These are phyloP conservation scores for Macrotis lagotis DNA, from an alignment of 2,113 vertebrate genomes.

Conservation along the genomic window DNA sequence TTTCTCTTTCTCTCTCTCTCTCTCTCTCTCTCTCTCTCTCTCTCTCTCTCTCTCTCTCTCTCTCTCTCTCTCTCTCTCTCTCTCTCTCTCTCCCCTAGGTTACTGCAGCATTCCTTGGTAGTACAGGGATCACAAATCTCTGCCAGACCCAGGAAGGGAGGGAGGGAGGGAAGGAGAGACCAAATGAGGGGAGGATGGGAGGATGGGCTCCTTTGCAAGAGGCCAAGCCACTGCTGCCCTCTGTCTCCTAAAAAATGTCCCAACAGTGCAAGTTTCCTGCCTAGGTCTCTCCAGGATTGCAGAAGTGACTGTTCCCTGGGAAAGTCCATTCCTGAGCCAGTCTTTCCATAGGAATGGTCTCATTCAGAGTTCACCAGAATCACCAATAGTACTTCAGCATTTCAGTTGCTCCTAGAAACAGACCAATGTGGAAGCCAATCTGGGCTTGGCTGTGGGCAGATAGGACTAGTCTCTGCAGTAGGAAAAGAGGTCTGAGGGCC, in stretches of 20 bases:
- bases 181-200: not conserved
- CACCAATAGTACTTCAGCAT: not conserved
- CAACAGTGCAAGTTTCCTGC: not conserved
- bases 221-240: not conserved
- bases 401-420: not conserved
- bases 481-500: not conserved
- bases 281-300: not conserved
- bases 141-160: not conserved
- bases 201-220: not conserved
- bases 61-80: no score
- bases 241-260: not conserved
- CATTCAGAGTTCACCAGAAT: not conserved
- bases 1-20: no score
- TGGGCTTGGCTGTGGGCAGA: not conserved
- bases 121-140: not conserved
- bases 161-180: not conserved
- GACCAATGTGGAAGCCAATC: not conserved
- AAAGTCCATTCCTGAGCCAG: not conserved
- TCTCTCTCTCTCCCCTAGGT: no score
- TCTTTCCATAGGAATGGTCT: not conserved
- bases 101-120: not conserved
- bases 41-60: no score
- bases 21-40: no score
- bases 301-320: not conserved
- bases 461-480: not conserved